These are phyloP conservation scores for Ascidia mentula DNA, from an alignment of 23 tunicate genomes.

Conservation along the genomic window DNA sequence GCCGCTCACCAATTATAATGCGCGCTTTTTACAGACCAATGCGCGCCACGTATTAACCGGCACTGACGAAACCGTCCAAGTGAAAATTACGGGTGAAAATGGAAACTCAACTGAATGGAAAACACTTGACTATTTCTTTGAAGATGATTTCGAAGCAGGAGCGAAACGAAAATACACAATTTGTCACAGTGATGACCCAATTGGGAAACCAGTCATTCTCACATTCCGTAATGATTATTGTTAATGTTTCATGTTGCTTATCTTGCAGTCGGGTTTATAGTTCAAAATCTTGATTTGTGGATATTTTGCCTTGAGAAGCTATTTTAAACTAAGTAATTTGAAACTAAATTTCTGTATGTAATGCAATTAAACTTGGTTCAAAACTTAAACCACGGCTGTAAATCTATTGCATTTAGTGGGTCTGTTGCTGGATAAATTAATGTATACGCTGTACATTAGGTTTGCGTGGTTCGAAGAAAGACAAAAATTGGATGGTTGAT, in stretches of 20 bases:
- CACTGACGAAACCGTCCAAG: constrained; percentile 16
- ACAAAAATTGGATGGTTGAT: constrained; percentile 19
- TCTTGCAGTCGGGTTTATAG: too few species aligned
- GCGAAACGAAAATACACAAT: background rate
- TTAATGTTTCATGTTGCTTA: too few species aligned
- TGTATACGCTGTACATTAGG: too few species aligned
- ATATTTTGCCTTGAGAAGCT: too few species aligned
- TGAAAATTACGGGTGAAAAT: constrained; percentile 17
- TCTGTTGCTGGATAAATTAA: too few species aligned
- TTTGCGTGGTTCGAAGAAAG: background rate
- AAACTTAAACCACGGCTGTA: too few species aligned
- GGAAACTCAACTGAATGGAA: constrained; percentile 20
- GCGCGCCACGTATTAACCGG: background rate
- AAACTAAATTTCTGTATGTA: too few species aligned
- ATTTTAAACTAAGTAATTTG: too few species aligned
- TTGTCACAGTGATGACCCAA: background rate
- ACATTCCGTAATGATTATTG: background rate
- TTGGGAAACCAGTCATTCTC: background rate
- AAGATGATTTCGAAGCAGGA: constrained; percentile 11
- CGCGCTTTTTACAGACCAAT: constrained; percentile 13
- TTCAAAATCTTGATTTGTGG: too few species aligned
- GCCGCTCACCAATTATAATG: too few species aligned
- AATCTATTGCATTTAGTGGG: too few species aligned
- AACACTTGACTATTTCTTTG: constrained; percentile 21
- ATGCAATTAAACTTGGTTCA: too few species aligned